Evolutionary conservation across 2,797 vertebrate genomes (phyloP).

Genomic region (Artibeus jamaicensis): DNA sequence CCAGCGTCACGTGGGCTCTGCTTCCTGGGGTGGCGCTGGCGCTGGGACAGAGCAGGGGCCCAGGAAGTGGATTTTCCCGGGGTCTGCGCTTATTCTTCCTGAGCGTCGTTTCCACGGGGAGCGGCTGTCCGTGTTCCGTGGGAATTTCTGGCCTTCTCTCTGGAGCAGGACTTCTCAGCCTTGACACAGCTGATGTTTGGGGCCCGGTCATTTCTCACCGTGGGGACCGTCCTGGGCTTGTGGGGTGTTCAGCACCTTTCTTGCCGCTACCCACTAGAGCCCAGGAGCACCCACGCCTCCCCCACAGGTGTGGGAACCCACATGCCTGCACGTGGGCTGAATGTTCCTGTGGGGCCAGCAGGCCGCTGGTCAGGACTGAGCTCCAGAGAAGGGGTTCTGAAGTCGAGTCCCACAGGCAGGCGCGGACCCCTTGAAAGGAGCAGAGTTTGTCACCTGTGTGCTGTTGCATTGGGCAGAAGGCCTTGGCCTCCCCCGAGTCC

Average conservation of each 20-base stretch:
- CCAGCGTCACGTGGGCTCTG: too few species aligned
- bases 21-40: too few species aligned
- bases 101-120: background rate
- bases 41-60: too few species aligned
- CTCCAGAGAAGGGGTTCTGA: background rate
- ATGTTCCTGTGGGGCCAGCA: background rate
- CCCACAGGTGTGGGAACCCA: background rate
- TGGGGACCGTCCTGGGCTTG: background rate
- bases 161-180: background rate
- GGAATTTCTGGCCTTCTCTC: background rate
- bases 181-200: background rate
- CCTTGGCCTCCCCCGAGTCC: background rate
- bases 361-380: background rate
- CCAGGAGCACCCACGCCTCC: background rate
- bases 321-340: background rate
- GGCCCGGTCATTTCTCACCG: background rate
- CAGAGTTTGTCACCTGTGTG: background rate
- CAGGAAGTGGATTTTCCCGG: background rate
- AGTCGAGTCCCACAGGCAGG: background rate
- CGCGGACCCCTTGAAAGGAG: background rate
- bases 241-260: too few species aligned
- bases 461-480: background rate
- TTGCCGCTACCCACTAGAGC: background rate
- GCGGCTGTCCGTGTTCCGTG: background rate
- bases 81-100: background rate